phyloP scores from a whole-genome alignment of 2,888 invertebrate species.

The Orgyia antiqua region DNA sequence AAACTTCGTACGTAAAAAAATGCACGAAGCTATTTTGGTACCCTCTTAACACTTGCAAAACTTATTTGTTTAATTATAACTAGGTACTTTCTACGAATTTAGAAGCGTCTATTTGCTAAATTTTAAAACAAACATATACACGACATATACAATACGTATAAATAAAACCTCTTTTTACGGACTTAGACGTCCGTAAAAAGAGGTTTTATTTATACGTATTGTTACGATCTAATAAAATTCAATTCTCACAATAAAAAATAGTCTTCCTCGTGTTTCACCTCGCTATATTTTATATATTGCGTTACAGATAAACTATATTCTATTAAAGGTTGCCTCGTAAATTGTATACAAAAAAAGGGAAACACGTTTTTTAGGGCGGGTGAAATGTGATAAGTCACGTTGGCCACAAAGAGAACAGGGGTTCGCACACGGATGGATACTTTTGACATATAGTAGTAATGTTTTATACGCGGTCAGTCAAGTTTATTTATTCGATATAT shows the following conservation, averaged over 20 bases:
- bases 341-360: slow-evolving; percentile 42
- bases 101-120: too few species aligned
- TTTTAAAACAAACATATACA: too few species aligned
- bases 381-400: slow-evolving; percentile 52
- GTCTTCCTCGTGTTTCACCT: background rate
- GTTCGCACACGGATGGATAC: slow-evolving; percentile 20
- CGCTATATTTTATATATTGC: slow-evolving; percentile 11
- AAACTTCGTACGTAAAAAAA: too few species aligned
- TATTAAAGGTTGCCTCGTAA: slow-evolving; percentile 40
- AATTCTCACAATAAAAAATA: slow-evolving; percentile 2
- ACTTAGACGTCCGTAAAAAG: too few species aligned
- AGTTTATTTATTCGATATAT: slow-evolving; percentile 8
- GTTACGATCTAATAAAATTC: too few species aligned
- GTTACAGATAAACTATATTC: slow-evolving; percentile 33
- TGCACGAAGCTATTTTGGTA: too few species aligned
- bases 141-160: too few species aligned
- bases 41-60: too few species aligned
- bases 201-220: too few species aligned
- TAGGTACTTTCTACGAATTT: too few species aligned
- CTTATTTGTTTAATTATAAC: too few species aligned
- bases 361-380: slow-evolving; percentile 30
- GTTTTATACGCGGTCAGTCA: slow-evolving; percentile 16
- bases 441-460: slow-evolving; percentile 26
- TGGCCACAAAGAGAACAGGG: slow-evolving; percentile 27
- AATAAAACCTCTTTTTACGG: too few species aligned